Evolutionary conservation across 2,797 vertebrate species (phyloP).

Genomic region (Passerculus sandwichensis): DNA sequence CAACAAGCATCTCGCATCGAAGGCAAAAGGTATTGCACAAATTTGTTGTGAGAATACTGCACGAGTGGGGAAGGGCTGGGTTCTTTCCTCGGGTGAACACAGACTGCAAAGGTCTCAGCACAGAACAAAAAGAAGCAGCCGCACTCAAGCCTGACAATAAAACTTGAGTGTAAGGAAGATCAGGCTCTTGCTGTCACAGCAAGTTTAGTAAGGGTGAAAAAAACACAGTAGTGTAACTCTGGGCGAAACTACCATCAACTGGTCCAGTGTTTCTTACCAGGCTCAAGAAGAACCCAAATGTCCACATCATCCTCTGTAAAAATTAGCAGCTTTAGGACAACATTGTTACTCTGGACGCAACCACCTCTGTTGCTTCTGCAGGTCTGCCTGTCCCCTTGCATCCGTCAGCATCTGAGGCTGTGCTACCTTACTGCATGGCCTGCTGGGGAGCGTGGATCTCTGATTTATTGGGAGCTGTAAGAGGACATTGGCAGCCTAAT

Average conservation of each 20-base stretch:
- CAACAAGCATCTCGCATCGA: background rate
- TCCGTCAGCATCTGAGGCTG: background rate
- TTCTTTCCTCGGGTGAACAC: constrained; percentile 4
- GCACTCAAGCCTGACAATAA: background rate
- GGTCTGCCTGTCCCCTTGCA: constrained; percentile 22
- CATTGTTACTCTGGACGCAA: constrained; percentile 5
- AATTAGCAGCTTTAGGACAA: constrained; percentile 67
- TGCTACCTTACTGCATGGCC: background rate
- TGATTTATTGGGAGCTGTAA: background rate
- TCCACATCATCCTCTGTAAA: constrained; percentile 55
- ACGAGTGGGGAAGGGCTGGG: constrained; percentile 34
- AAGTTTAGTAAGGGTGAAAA: background rate
- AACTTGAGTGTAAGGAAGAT: constrained; percentile 19
- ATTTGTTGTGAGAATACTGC: constrained; percentile 71
- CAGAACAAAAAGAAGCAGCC: background rate
- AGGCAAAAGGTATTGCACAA: constrained; percentile 60
- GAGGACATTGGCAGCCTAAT: constrained; percentile 16
- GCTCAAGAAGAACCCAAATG: constrained; percentile 33
- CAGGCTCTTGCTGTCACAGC: background rate
- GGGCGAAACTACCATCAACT: constrained; percentile 27
- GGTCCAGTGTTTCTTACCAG: constrained; percentile 66
- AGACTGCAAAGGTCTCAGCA: background rate
- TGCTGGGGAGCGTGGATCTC: background rate
- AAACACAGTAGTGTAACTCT: background rate
- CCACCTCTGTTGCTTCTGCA: background rate